Conservation (phyloP, 2,113 vertebrate species). For the Erpornis zantholeuca region DNA sequence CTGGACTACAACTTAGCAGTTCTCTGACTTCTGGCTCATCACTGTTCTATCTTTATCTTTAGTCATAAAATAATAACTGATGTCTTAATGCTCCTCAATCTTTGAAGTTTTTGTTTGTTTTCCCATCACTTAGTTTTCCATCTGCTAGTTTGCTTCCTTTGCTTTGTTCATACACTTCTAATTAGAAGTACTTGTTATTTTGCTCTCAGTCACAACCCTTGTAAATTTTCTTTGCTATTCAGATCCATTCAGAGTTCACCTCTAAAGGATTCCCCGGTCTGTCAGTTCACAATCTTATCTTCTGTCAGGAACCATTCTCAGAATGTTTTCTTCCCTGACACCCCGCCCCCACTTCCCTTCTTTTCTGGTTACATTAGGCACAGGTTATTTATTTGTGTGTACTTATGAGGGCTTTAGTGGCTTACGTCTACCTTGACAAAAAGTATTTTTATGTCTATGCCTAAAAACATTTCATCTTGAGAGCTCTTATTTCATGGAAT, state of each 20-base stretch:
- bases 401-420: background rate
- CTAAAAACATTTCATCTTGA: background rate
- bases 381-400: background rate
- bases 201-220: background rate
- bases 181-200: conserved; percentile 14
- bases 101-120: background rate
- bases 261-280: background rate
- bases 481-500: background rate
- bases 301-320: background rate
- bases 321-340: background rate
- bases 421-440: background rate
- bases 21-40: background rate
- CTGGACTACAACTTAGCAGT: background rate
- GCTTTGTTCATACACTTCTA: background rate
- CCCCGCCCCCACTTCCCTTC: background rate
- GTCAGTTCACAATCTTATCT: background rate
- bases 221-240: conserved; percentile 10
- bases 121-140: background rate
- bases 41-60: background rate
- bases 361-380: background rate
- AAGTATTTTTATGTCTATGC: background rate
- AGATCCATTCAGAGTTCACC: background rate
- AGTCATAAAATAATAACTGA: background rate
- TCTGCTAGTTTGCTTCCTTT: background rate
- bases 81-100: background rate